These are phyloP conservation scores for Mylabris sibirica DNA, from an alignment of 2,888 invertebrate species.

Conservation along the genomic window DNA sequence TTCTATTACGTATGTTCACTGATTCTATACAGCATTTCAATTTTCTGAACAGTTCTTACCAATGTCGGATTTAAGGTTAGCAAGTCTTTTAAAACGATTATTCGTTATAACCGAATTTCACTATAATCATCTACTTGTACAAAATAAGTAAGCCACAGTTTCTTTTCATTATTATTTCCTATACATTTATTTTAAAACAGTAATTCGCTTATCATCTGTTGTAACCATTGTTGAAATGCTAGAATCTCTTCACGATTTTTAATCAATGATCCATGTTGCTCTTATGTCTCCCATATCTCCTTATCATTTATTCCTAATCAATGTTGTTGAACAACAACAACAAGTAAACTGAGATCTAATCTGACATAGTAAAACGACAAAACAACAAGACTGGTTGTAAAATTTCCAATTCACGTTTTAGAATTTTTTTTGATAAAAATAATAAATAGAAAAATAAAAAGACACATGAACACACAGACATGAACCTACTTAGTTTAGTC, in stretches of 20 bases:
- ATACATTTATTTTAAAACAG: not conserved
- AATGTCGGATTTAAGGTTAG: too few relatives aligned
- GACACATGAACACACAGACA: too few relatives aligned
- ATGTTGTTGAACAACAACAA: constrained; percentile 2
- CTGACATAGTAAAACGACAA: not conserved
- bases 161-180: too few relatives aligned
- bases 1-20: too few relatives aligned
- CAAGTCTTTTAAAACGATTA: too few relatives aligned
- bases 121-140: too few relatives aligned
- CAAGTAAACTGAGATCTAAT: constrained; percentile 2
- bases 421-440: not conserved
- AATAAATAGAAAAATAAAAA: not conserved
- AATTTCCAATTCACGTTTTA: constrained; percentile 7
- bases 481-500: not conserved
- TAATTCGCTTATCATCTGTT: too few relatives aligned
- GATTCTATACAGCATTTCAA: too few relatives aligned
- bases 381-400: constrained; percentile 2
- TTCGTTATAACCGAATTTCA: too few relatives aligned
- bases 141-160: too few relatives aligned
- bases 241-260: constrained; percentile 3
- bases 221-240: not conserved
- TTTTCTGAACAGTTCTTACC: too few relatives aligned
- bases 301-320: constrained; percentile 8
- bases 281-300: not conserved
- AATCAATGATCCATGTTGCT: constrained; percentile 3